Percentiles rank a stretch among this genome's conserved stretches.
Conservation (phyloP, 2,797 vertebrate genomes). For the Scomberomorus guttatus region DNA sequence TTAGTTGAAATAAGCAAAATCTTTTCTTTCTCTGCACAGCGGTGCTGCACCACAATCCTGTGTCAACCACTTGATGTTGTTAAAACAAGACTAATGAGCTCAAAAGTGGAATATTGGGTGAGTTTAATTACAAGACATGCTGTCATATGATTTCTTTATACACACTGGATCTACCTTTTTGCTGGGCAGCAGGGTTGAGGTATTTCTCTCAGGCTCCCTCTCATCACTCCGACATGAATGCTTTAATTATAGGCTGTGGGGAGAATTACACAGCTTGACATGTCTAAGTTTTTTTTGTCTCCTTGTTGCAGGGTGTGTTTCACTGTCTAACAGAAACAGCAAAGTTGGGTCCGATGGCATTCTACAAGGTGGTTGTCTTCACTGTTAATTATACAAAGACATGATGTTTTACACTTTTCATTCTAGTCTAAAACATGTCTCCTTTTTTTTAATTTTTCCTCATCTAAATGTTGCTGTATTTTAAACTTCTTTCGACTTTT, state of each 20-base stretch:
- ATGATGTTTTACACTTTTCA: not conserved
- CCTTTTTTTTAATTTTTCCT: not conserved
- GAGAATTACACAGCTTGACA: constrained; percentile 19
- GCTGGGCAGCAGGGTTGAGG: not conserved
- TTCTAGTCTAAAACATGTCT: not conserved
- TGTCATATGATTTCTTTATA: not conserved
- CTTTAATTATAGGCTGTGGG: constrained; percentile 49
- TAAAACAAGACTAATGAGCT: constrained; percentile 92
- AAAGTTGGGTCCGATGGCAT: constrained; percentile 86
- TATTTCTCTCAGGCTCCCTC: not conserved
- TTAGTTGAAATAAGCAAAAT: not conserved
- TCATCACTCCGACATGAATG: constrained; percentile 38
- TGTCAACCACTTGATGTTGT: constrained; percentile 91
- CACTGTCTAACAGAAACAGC: constrained; percentile 87
- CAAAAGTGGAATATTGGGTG: constrained; percentile 89
- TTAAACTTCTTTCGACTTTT: not conserved
- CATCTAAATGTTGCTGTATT: not conserved
- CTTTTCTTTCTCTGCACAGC: constrained; percentile 70
- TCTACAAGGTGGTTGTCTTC: constrained; percentile 86
- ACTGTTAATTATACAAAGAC: not conserved
- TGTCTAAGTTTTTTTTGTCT: constrained; percentile 10
- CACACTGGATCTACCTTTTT: not conserved
- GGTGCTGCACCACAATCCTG: constrained; percentile 88
- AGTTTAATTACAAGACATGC: constrained; percentile 27
- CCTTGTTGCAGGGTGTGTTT: constrained; percentile 81